phyloP scores from a whole-genome alignment of 2,888 invertebrate genomes.

The Cephalotes varians region DNA sequence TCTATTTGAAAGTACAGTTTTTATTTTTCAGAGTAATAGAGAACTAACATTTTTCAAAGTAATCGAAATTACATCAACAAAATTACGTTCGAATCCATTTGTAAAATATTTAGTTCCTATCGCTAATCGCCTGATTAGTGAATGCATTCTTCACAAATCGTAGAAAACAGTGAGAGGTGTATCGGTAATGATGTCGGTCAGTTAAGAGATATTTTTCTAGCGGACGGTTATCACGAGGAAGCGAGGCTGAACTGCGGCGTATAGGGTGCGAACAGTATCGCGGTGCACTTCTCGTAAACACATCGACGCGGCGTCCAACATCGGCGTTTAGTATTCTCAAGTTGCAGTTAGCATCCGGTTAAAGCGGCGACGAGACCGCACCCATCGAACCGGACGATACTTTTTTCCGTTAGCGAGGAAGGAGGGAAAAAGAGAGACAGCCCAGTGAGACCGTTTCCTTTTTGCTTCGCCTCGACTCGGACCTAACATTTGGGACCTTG shows the following conservation, averaged over 20 bases:
- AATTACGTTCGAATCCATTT: too few species aligned
- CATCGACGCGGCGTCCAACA: conserved; percentile 70
- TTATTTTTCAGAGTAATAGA: too few species aligned
- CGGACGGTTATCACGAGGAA: conserved; percentile 28
- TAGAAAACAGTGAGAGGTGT: too few species aligned
- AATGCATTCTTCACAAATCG: background rate
- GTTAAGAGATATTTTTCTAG: conserved; percentile 44
- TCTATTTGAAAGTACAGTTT: too few species aligned
- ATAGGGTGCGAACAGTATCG: conserved; percentile 14
- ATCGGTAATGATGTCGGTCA: background rate
- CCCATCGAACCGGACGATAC: conserved; percentile 70
- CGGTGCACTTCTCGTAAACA: conserved; percentile 78
- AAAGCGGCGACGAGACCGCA: conserved; percentile 76
- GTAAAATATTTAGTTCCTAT: too few species aligned
- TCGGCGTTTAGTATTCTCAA: conserved; percentile 82
- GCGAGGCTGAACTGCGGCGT: conserved; percentile 17
- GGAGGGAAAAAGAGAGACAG: background rate
- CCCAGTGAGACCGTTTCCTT: conserved; percentile 41
- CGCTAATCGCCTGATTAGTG: background rate
- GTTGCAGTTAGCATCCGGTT: conserved; percentile 84
- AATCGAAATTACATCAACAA: too few species aligned
- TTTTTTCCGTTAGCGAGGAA: conserved; percentile 56
- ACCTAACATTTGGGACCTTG: conserved; percentile 72
- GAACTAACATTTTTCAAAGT: too few species aligned
- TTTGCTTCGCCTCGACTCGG: conserved; percentile 39